A percentile compares a stretch with the other conserved stretches of the same genome.
These are phyloP conservation scores for Rhodinocichla rosea DNA, from an alignment of 2,113 vertebrate species.

Conservation along the genomic window DNA sequence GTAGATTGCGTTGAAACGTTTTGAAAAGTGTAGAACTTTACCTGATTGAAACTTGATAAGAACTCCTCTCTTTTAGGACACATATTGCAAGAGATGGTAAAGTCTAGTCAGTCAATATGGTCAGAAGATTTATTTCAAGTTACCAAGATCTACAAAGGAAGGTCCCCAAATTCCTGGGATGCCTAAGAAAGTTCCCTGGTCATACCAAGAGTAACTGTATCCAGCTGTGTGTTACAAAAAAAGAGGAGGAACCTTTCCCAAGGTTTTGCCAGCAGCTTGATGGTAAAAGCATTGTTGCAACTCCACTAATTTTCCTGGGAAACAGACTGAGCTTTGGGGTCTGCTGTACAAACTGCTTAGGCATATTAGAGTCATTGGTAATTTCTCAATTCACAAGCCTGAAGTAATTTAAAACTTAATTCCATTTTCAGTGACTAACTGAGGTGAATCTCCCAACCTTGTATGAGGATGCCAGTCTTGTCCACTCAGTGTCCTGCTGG, in stretches of 20 bases:
- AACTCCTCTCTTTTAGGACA: neutral
- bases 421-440: neutral
- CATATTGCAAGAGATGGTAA: neutral
- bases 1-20: neutral
- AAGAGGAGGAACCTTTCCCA: neutral
- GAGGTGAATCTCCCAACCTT: neutral
- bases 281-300: fast-evolving
- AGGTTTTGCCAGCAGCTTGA: neutral
- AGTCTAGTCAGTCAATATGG: neutral
- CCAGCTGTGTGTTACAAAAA: neutral
- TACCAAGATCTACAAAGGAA: neutral
- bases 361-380: neutral
- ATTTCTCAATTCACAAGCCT: neutral
- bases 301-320: neutral
- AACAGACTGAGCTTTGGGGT: neutral
- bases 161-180: neutral
- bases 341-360: neutral
- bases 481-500: neutral
- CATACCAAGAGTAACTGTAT: neutral
- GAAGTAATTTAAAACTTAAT: neutral
- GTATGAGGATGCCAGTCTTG: neutral
- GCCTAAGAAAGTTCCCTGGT: neutral
- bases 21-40: neutral
- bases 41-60: neutral
- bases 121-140: neutral